These are phyloP conservation scores for Dorcus parallelipipedus DNA, from an alignment of 2,888 invertebrate species.

Conservation along the genomic window DNA sequence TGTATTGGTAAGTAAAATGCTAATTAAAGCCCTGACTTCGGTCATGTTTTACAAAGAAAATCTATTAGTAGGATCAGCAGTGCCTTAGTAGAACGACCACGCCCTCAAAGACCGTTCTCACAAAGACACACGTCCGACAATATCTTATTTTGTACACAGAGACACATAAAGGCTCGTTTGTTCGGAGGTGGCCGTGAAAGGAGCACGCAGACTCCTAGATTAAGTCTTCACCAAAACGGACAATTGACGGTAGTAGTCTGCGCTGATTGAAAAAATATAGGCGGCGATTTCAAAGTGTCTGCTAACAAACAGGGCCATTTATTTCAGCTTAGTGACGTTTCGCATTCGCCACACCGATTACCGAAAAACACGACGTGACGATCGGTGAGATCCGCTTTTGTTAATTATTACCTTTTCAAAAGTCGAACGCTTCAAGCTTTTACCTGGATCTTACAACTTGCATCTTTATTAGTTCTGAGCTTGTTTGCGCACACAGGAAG, in stretches of 20 bases:
- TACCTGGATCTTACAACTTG: background rate
- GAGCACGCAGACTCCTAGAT: background rate
- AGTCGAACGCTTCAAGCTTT: conserved; percentile 1
- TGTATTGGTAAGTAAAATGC: too few species aligned
- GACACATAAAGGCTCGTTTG: background rate
- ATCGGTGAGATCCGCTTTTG: conserved; percentile 36
- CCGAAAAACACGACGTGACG: conserved; percentile 35
- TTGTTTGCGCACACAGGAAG: too few species aligned
- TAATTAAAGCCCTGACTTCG: too few species aligned
- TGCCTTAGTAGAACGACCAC: background rate
- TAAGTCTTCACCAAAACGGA: background rate
- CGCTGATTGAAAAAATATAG: background rate
- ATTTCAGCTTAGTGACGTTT: conserved; percentile 49
- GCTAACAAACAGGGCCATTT: conserved; percentile 48
- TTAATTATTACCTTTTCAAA: conserved; percentile 40
- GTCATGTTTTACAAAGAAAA: too few species aligned
- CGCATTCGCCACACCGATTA: conserved; percentile 49
- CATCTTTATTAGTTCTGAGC: too few species aligned
- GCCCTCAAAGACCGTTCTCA: background rate
- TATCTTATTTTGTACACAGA: background rate
- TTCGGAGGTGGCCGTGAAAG: background rate
- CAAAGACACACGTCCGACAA: background rate
- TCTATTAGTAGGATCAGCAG: background rate
- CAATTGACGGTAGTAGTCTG: background rate
- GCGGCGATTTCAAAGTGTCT: conserved; percentile 18